Evolutionary conservation across 2,888 invertebrate species (phyloP).

Genomic region (Callinectes sapidus): DNA sequence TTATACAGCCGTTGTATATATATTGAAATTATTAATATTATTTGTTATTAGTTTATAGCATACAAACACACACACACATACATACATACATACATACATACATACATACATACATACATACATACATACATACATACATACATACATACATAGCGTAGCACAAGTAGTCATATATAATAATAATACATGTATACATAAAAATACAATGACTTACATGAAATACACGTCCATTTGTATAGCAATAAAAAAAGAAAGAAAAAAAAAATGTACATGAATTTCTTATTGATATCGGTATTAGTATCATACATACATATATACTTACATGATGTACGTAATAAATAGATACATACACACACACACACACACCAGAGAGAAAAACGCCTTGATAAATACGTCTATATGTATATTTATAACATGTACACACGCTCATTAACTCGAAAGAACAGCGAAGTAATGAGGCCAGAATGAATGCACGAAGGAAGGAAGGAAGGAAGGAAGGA

Average conservation of each 20-base stretch:
- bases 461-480: neutral
- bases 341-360: neutral
- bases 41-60: neutral
- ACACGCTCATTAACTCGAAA: neutral
- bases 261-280: neutral
- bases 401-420: neutral
- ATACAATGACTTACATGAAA: neutral
- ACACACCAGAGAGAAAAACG: neutral
- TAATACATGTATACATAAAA: conserved; percentile 41
- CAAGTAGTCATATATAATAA: conserved; percentile 19
- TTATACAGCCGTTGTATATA: conserved; percentile 23
- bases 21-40: conserved; percentile 44
- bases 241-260: neutral
- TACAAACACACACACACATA: neutral
- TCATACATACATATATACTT: neutral
- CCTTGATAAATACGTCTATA: neutral
- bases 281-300: too few relatives aligned
- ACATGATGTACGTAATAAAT: neutral
- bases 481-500: neutral
- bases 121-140: conserved; percentile 40
- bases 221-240: neutral
- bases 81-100: conserved; percentile 40
- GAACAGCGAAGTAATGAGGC: neutral
- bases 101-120: conserved; percentile 41
- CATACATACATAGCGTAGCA: conserved; percentile 13